phyloP scores from a whole-genome alignment of 2,797 vertebrate species.

The Parauchenoglanis ngamensis region DNA sequence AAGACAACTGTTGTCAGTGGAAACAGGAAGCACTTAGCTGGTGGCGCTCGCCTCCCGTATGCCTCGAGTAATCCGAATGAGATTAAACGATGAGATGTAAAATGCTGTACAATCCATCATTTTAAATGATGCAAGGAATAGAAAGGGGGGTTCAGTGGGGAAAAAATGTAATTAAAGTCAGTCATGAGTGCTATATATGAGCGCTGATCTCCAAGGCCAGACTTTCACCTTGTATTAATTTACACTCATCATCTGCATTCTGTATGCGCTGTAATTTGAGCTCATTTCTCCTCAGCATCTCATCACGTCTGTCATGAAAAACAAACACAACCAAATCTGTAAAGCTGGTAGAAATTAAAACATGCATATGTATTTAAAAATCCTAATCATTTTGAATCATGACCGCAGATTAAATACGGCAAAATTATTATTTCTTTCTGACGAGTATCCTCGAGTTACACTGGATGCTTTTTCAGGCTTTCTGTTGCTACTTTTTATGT shows the following conservation, averaged over 20 bases:
- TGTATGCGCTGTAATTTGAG: background rate
- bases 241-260: background rate
- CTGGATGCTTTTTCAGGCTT: background rate
- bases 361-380: background rate
- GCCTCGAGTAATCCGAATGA: background rate
- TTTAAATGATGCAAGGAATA: background rate
- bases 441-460: background rate
- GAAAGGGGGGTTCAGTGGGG: background rate
- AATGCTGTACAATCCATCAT: background rate
- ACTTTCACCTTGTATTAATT: background rate
- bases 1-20: conserved; percentile 30
- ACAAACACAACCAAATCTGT: background rate
- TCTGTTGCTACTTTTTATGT: background rate
- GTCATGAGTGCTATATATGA: background rate
- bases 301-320: background rate
- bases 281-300: background rate
- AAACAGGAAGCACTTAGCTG: conserved; percentile 20
- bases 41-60: background rate
- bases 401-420: background rate
- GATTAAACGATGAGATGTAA: background rate
- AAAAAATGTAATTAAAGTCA: background rate
- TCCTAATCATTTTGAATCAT: background rate
- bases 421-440: background rate
- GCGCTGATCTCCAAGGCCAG: background rate
- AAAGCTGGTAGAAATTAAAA: background rate